phyloP scores from a whole-genome alignment of 1,140 invertebrate species.

The Trypoxylus dichotomus region DNA sequence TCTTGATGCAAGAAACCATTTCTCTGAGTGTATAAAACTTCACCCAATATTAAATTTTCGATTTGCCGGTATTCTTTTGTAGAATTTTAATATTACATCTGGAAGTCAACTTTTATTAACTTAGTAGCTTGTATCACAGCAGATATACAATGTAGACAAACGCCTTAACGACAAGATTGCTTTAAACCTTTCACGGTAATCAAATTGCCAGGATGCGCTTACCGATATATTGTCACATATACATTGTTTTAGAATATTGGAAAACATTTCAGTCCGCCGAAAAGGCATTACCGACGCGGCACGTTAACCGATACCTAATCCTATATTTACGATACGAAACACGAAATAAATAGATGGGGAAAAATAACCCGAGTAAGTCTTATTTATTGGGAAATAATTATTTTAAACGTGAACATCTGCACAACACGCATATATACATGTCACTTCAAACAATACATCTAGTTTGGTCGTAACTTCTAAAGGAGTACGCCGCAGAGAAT shows the following conservation, averaged over 20 bases:
- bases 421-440: slow-evolving; percentile 8
- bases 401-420: slow-evolving; percentile 23
- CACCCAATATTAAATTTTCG: too few species aligned
- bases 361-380: slow-evolving; percentile 7
- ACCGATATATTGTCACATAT: too few species aligned
- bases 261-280: neutral
- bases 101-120: too few species aligned
- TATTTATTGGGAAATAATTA: slow-evolving; percentile 24
- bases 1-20: too few species aligned
- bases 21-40: too few species aligned
- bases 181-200: neutral
- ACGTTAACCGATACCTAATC: neutral
- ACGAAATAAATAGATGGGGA: neutral
- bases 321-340: slow-evolving; percentile 14
- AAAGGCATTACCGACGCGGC: neutral
- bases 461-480: slow-evolving; percentile 20
- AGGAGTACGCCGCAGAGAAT: slow-evolving; percentile 12
- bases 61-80: too few species aligned
- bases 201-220: neutral
- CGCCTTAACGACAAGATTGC: neutral
- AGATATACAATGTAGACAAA: neutral
- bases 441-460: slow-evolving; percentile 8
- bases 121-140: too few species aligned
- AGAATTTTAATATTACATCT: too few species aligned
- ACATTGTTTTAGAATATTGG: neutral